Conservation (phyloP, 2,113 vertebrate genomes). For the Lontra canadensis region DNA sequence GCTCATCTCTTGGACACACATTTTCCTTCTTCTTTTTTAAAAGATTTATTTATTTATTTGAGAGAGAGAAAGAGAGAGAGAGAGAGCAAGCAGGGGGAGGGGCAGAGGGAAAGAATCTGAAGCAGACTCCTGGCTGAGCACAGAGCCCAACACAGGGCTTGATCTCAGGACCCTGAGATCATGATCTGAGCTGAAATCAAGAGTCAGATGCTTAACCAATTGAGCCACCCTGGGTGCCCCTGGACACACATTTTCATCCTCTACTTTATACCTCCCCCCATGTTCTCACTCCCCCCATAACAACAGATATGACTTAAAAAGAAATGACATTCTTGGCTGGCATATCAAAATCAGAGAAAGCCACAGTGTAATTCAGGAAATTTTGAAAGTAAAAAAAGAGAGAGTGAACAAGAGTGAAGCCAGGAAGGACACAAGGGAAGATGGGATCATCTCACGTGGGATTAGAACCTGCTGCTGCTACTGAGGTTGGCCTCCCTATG, state of each 20-base stretch:
- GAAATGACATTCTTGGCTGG: conserved; percentile 89
- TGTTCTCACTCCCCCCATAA: not conserved
- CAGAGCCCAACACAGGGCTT: no score
- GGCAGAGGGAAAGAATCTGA: not conserved
- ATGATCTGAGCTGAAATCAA: no score
- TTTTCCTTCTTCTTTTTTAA: not conserved
- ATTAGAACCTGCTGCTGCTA: not conserved
- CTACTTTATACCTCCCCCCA: not conserved
- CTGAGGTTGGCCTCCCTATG: not conserved
- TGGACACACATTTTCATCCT: not conserved
- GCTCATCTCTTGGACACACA: not conserved
- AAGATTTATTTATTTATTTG: not conserved
- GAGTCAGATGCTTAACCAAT: no score
- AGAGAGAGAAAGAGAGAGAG: no score
- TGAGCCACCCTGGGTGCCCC: not conserved
- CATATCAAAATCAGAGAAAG: conserved; percentile 88
- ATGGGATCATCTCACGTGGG: not conserved
- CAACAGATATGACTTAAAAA: conserved; percentile 89
- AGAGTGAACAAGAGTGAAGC: conserved; percentile 4
- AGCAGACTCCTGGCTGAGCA: no score
- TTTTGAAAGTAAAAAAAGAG: conserved; percentile 79
- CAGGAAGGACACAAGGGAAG: not conserved
- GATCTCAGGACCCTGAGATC: no score
- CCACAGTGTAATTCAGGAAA: conserved; percentile 92
- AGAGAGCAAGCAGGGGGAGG: no score